Evolutionary conservation across 2,888 invertebrate species (phyloP).

Genomic region (Eurois occulta): DNA sequence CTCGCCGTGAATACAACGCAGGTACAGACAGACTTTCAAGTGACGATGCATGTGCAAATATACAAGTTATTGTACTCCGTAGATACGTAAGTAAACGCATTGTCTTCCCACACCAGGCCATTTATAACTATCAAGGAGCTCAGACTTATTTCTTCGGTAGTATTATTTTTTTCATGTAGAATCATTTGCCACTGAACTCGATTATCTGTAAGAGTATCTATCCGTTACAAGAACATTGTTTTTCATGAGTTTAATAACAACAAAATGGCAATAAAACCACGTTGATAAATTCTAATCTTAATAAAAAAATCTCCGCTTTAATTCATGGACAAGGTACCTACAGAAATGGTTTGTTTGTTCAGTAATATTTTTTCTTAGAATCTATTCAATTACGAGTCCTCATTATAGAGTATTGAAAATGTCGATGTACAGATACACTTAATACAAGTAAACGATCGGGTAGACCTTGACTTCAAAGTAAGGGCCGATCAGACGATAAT

Average conservation of each 20-base stretch:
- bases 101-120: slow-evolving; percentile 62
- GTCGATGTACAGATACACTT: slow-evolving; percentile 46
- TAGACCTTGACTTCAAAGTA: slow-evolving; percentile 66
- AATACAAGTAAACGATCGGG: slow-evolving; percentile 52
- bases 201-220: slow-evolving; percentile 36
- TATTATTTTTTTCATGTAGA: slow-evolving; percentile 23
- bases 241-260: slow-evolving; percentile 36
- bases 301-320: slow-evolving; percentile 23
- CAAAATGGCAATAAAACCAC: slow-evolving; percentile 19
- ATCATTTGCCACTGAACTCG: slow-evolving; percentile 33
- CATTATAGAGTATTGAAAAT: slow-evolving; percentile 54
- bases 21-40: slow-evolving; percentile 85
- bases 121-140: slow-evolving; percentile 38
- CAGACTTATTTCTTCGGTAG: slow-evolving; percentile 27
- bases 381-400: slow-evolving; percentile 41
- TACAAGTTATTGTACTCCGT: slow-evolving; percentile 69
- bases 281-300: slow-evolving; percentile 38
- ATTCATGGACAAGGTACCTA: slow-evolving; percentile 11
- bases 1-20: slow-evolving; percentile 83
- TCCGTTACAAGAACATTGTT: slow-evolving; percentile 34
- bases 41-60: slow-evolving; percentile 74
- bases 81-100: slow-evolving; percentile 65
- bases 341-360: slow-evolving; percentile 17
- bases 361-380: slow-evolving; percentile 49
- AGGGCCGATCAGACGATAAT: slow-evolving; percentile 62